A percentile compares a stretch with the other conserved stretches of the same genome.
phyloP scores from a whole-genome alignment of 2,888 invertebrate genomes.

The Cylindroiulus punctatus region DNA sequence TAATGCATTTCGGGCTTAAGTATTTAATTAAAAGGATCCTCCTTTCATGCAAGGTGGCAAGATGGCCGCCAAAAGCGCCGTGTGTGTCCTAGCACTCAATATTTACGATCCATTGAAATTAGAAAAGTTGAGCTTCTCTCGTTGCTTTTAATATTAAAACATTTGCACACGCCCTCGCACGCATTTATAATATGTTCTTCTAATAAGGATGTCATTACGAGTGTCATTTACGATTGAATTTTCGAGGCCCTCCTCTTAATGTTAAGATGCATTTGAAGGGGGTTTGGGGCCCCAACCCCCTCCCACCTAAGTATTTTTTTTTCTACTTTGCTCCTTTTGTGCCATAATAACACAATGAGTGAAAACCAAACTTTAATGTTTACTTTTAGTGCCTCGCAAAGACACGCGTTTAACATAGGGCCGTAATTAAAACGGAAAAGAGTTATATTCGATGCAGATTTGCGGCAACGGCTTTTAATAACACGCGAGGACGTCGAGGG shows the following conservation, averaged over 20 bases:
- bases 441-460: constrained; percentile 42
- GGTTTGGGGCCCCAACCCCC: background rate
- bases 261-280: background rate
- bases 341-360: background rate
- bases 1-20: background rate
- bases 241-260: constrained; percentile 11
- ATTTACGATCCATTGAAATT: constrained; percentile 38
- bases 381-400: constrained; percentile 15
- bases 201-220: constrained; percentile 42
- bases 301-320: background rate
- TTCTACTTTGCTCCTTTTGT: background rate
- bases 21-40: constrained; percentile 8
- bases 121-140: constrained; percentile 42
- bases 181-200: constrained; percentile 28
- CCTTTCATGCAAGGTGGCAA: background rate
- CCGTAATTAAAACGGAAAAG: constrained; percentile 34
- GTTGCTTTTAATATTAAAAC: constrained; percentile 31
- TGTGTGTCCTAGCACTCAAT: background rate
- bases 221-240: constrained; percentile 38
- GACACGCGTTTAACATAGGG: constrained; percentile 22
- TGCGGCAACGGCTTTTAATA: constrained; percentile 42
- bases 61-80: background rate
- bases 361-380: constrained; percentile 38
- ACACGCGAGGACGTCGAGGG: background rate
- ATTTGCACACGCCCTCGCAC: constrained; percentile 24